Conservation (phyloP, 2,113 vertebrate genomes). For the Panurus biarmicus region DNA sequence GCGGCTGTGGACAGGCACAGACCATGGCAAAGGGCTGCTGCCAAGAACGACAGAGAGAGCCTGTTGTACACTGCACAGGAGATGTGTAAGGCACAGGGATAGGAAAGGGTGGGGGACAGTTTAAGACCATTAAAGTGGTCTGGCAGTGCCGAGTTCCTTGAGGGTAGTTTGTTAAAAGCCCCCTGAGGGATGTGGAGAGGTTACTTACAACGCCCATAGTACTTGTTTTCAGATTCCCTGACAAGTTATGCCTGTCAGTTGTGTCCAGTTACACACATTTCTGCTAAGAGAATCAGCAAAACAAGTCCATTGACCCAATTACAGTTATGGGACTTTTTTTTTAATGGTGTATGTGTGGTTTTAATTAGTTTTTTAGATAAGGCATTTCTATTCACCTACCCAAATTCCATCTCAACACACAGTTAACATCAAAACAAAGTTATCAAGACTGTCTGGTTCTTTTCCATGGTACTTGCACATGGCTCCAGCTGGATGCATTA, state of each 20-base stretch:
- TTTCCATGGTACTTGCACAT: not conserved
- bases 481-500: not conserved
- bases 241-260: not conserved
- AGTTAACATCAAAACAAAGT: not conserved
- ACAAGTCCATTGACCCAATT: not conserved
- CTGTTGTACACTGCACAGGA: not conserved
- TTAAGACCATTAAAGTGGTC: not conserved
- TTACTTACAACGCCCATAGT: not conserved
- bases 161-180: not conserved
- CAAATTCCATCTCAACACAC: not conserved
- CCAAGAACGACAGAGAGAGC: not conserved
- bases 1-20: not conserved
- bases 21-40: not conserved
- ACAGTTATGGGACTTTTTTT: fast-evolving
- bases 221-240: not conserved
- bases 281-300: not conserved
- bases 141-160: not conserved
- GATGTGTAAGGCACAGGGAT: not conserved
- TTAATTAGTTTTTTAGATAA: not conserved
- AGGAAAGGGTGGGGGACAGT: not conserved
- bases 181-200: not conserved
- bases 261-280: not conserved
- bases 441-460: not conserved
- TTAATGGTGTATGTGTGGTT: not conserved
- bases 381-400: not conserved